A percentile compares a stretch with the other conserved stretches of the same genome.
These are phyloP conservation scores for Aphaenogaster ashmeadi DNA, from an alignment of 1,140 invertebrate species.

Conservation along the genomic window DNA sequence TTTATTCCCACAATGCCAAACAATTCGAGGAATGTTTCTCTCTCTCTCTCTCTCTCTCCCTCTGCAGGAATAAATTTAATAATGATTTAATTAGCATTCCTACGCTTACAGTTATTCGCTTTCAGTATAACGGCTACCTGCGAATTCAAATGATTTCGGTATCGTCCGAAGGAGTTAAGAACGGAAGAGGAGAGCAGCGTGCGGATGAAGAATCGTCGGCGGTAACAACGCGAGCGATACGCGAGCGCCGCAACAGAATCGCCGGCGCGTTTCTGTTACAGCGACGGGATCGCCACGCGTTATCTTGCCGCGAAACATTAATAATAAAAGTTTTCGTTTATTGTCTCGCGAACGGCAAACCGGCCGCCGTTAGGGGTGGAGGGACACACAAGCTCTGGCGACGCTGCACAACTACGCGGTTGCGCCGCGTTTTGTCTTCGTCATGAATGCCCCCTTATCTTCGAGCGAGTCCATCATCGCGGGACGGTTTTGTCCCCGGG, in stretches of 20 bases:
- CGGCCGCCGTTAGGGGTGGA: conserved; percentile 54
- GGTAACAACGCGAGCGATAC: conserved; percentile 21
- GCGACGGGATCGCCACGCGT: conserved; percentile 62
- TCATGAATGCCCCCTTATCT: conserved; percentile 86
- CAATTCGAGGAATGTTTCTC: conserved; percentile 55
- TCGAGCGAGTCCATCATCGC: conserved; percentile 84
- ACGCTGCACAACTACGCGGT: conserved; percentile 49
- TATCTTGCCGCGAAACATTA: conserved; percentile 79
- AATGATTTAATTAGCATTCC: conserved; percentile 66
- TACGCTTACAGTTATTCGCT: conserved; percentile 44
- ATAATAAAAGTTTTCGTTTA: conserved; percentile 80
- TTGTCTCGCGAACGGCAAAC: conserved; percentile 70
- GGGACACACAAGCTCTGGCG: conserved; percentile 54
- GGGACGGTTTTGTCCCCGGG: conserved; percentile 79
- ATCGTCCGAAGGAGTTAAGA: conserved; percentile 35
- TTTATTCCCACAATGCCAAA: conserved; percentile 55
- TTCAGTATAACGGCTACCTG: conserved; percentile 22
- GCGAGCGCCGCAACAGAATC: conserved; percentile 24
- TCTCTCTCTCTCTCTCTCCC: not conserved
- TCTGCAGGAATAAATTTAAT: conserved; percentile 53
- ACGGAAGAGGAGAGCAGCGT: conserved; percentile 9
- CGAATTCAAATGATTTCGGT: conserved; percentile 29
- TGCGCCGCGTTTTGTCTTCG: conserved; percentile 85
- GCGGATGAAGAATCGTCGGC: conserved; percentile 13
- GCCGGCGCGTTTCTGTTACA: conserved; percentile 34